A percentile compares a stretch with the other conserved stretches of the same genome.
phyloP scores from a whole-genome alignment of 2,797 vertebrate genomes.

The Tauraco hartlaubi region DNA sequence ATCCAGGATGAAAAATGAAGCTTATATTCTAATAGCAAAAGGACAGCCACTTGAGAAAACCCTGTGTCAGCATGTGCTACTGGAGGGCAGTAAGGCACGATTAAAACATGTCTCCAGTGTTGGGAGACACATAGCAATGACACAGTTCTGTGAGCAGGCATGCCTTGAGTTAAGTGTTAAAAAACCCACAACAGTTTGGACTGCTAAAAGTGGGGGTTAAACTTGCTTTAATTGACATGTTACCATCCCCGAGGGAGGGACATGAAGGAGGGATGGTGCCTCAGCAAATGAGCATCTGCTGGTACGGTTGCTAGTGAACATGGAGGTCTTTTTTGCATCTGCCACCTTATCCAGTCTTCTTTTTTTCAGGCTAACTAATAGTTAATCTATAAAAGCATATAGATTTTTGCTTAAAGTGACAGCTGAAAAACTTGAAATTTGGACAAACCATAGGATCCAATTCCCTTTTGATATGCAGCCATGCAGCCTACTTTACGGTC shows the following conservation, averaged over 20 bases:
- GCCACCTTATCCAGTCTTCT: background rate
- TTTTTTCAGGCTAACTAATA: background rate
- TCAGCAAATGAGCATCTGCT: background rate
- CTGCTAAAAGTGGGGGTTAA: background rate
- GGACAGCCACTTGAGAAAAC: background rate
- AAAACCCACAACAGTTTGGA: background rate
- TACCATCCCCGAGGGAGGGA: background rate
- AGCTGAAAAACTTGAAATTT: background rate
- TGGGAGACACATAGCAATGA: background rate
- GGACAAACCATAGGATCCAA: background rate
- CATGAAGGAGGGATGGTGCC: rapidly evolving
- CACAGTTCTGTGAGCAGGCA: background rate
- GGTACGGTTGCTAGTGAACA: background rate
- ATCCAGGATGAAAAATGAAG: background rate
- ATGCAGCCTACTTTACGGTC: background rate
- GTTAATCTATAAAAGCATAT: background rate
- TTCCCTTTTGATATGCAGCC: background rate
- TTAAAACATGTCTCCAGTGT: background rate
- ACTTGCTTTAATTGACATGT: background rate
- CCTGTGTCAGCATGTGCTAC: background rate
- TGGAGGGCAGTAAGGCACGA: background rate
- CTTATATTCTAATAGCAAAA: background rate
- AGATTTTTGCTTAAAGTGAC: background rate
- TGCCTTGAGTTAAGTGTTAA: background rate
- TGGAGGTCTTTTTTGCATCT: background rate